Evolutionary conservation across 1,140 invertebrate species (phyloP), one percentile per base, ranked within the genome.

Genomic region (Oreohelix idahoensis): DNA sequence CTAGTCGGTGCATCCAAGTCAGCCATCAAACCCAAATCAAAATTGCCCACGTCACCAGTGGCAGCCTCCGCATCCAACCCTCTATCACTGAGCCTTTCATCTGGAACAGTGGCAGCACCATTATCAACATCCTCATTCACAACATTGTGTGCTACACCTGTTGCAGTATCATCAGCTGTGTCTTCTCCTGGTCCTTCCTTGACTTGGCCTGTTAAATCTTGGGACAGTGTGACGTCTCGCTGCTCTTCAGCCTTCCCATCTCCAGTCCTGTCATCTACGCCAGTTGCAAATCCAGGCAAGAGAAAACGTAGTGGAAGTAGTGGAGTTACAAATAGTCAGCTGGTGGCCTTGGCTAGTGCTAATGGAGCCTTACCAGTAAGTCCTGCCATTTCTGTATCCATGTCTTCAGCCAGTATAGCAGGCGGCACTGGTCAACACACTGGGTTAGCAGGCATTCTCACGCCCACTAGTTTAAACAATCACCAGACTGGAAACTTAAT

Each of bases 401-500:
- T 82, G 15, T 73, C 84, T 11, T 23, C 73, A 20, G 70, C 42
- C 13, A 80, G 29, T 35, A 4, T 80, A 23, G 53, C 39, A 8
- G 29, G 38, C 26, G 79, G 63, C 10, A 51, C 53, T 11, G n/a
- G 13, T 23, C 82, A 77, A 29, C 78, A 75, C 58, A 53, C 84
- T 36, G 51, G 80, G 5, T 58, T 82, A 32, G 66, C 81, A 38
- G 77, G 75, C 26, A 45, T 86, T 26, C 71, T 78, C 13, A 79
- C 70, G 23, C 39, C 66, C 29, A 42, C 83, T 11, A 58, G 81
- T 17, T 38, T 86, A 39, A 86, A 83, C 85, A 86, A 81, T 75
- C 85, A 87, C 58, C 80, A 83, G 10, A 85, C 83, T 13, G 84
- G 81, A 53, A 88, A 84, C 75, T 83, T 88, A 29, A 90, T 90